A percentile compares a stretch with the other conserved stretches of the same genome.
These are phyloP conservation scores for Fundulus diaphanus DNA, from an alignment of 2,797 vertebrate genomes.

Conservation along the genomic window DNA sequence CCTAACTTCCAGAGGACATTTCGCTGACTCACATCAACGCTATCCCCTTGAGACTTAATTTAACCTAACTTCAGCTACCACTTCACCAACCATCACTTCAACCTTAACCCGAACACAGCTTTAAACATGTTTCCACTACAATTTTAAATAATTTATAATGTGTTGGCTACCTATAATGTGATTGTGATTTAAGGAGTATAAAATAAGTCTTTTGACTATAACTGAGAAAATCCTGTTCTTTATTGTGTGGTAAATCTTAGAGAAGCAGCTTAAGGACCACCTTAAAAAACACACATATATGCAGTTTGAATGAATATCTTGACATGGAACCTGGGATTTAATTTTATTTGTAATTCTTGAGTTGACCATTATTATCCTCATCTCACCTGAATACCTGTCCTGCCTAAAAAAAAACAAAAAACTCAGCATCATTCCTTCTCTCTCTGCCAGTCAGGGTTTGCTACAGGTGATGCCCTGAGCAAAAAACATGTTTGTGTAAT, in stretches of 20 bases:
- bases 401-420: slow-evolving; percentile 20
- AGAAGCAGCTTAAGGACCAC: not conserved
- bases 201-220: not conserved
- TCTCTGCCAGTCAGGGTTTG: slow-evolving; percentile 4
- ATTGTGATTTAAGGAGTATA: not conserved
- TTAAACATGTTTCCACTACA: not conserved
- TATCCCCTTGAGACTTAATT: slow-evolving; percentile 5
- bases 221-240: not conserved
- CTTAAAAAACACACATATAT: not conserved
- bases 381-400: slow-evolving; percentile 9
- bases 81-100: not conserved
- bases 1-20: slow-evolving; percentile 6
- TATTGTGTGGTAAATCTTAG: not conserved
- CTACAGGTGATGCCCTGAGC: slow-evolving; percentile 39
- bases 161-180: not conserved
- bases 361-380: not conserved
- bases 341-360: not conserved
- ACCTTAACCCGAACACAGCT: not conserved
- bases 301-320: not conserved
- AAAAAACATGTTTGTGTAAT: slow-evolving; percentile 36
- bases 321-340: not conserved
- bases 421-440: slow-evolving; percentile 27
- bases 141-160: not conserved
- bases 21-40: not conserved
- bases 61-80: not conserved